A percentile compares a stretch with the other conserved stretches of the same genome.
phyloP scores from a whole-genome alignment of 2,888 invertebrate species.

The Drosophila falleni region DNA sequence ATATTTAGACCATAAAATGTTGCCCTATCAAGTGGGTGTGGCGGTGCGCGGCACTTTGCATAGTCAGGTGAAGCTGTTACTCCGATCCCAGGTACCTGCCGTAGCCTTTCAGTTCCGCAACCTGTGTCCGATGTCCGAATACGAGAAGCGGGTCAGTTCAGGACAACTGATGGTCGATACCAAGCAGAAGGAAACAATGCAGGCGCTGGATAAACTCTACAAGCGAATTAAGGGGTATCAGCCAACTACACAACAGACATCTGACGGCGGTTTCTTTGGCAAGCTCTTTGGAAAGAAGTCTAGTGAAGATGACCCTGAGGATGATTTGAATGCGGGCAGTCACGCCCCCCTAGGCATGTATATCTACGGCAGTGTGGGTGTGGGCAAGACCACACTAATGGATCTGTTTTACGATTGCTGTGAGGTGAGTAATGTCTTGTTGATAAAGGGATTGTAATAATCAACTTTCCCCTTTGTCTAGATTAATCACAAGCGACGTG shows the following conservation, averaged over 20 bases:
- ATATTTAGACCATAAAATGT: constrained; percentile 42
- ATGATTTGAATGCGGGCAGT: constrained; percentile 69
- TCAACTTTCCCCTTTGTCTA: constrained; percentile 80
- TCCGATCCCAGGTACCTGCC: constrained; percentile 23
- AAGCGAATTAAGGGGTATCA: constrained; percentile 86
- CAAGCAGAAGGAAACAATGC: constrained; percentile 90
- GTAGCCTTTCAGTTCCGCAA: constrained; percentile 64
- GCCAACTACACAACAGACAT: constrained; percentile 49
- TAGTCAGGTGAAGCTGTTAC: constrained; percentile 38
- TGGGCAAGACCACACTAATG: constrained; percentile 99
- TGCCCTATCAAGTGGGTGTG: constrained; percentile 40
- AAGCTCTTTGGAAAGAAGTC: constrained; percentile 52
- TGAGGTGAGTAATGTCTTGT: constrained; percentile 78
- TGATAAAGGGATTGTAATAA: neutral
- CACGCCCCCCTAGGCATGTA: constrained; percentile 89
- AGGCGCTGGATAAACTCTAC: constrained; percentile 89
- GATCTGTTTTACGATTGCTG: constrained; percentile 96
- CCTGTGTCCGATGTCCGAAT: constrained; percentile 86
- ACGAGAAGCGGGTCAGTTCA: constrained; percentile 87
- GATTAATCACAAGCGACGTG: constrained; percentile 91
- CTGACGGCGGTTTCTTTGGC: constrained; percentile 55
- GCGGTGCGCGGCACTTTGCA: constrained; percentile 37
- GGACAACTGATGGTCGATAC: constrained; percentile 89
- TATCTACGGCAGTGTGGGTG: constrained; percentile 95
- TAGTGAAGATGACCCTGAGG: constrained; percentile 38